A percentile compares a stretch with the other conserved stretches of the same genome.
These are phyloP conservation scores for Hofmannophila pseudospretella DNA, from an alignment of 2,888 invertebrate genomes.

Conservation along the genomic window DNA sequence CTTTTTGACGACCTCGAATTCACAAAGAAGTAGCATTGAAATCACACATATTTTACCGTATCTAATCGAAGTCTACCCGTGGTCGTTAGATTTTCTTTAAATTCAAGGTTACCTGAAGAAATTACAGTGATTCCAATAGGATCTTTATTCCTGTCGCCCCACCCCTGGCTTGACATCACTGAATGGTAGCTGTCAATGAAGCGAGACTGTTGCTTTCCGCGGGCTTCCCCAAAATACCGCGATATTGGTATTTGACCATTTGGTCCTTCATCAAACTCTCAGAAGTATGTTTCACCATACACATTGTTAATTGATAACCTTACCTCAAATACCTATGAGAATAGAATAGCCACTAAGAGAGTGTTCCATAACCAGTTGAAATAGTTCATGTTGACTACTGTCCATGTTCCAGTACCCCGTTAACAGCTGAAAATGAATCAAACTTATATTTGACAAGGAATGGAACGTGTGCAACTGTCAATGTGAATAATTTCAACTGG, in stretches of 20 bases:
- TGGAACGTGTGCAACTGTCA: too few relatives aligned
- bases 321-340: too few relatives aligned
- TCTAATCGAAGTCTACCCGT: background rate
- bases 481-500: too few relatives aligned
- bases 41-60: constrained; percentile 17
- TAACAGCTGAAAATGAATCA: too few relatives aligned
- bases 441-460: too few relatives aligned
- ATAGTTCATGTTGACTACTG: too few relatives aligned
- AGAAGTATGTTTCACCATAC: too few relatives aligned
- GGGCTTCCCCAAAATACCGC: constrained; percentile 29
- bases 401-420: too few relatives aligned
- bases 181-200: constrained; percentile 60
- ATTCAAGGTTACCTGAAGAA: background rate
- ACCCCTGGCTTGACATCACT: constrained; percentile 57
- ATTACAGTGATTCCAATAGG: constrained; percentile 22
- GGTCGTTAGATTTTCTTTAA: background rate
- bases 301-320: too few relatives aligned
- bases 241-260: constrained; percentile 11
- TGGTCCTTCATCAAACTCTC: too few relatives aligned
- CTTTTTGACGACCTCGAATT: constrained; percentile 64
- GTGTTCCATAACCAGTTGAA: too few relatives aligned
- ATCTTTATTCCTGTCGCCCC: constrained; percentile 58
- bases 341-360: too few relatives aligned
- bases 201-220: constrained; percentile 53
- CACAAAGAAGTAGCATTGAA: constrained; percentile 48